Percentiles rank a stretch among this genome's conserved stretches.
phyloP scores from a whole-genome alignment of 1,140 invertebrate genomes.

The Listronotus oregonensis region DNA sequence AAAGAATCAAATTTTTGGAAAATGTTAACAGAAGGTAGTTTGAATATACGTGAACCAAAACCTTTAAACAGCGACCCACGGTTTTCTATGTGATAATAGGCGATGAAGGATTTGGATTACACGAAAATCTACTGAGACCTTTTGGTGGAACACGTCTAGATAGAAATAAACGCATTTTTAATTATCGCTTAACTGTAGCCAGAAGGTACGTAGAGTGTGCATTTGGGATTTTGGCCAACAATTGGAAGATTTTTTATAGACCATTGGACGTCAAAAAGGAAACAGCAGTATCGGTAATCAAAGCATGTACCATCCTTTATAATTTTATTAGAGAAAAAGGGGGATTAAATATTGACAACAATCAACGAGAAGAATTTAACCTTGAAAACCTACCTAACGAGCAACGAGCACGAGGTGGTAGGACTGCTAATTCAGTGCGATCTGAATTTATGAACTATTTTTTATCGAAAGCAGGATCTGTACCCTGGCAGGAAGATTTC shows the following conservation, averaged over 20 bases:
- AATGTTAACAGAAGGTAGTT: no score
- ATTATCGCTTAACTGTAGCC: not conserved
- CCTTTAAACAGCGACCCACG: no score
- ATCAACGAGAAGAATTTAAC: no score
- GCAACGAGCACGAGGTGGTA: not conserved
- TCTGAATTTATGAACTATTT: no score
- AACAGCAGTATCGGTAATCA: not conserved
- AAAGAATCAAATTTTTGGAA: no score
- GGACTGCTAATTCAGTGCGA: not conserved
- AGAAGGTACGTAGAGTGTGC: constrained; percentile 7
- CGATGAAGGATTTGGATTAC: no score
- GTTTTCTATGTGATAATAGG: constrained; percentile 13
- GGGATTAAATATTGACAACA: not conserved
- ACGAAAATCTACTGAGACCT: constrained; percentile 20
- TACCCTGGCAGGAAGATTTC: constrained; percentile 1
- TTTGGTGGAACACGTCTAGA: not conserved
- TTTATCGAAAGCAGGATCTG: not conserved
- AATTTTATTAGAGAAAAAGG: not conserved
- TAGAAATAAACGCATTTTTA: not conserved
- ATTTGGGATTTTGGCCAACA: constrained; percentile 7
- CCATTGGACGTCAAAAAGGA: not conserved
- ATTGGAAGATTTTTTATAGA: constrained; percentile 1
- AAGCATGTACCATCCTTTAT: constrained; percentile 11
- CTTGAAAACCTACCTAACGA: not conserved
- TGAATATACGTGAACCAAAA: no score